Base-by-base conservation (phyloP, 2,797 vertebrate species). In the Gallirallus australis region DNA sequence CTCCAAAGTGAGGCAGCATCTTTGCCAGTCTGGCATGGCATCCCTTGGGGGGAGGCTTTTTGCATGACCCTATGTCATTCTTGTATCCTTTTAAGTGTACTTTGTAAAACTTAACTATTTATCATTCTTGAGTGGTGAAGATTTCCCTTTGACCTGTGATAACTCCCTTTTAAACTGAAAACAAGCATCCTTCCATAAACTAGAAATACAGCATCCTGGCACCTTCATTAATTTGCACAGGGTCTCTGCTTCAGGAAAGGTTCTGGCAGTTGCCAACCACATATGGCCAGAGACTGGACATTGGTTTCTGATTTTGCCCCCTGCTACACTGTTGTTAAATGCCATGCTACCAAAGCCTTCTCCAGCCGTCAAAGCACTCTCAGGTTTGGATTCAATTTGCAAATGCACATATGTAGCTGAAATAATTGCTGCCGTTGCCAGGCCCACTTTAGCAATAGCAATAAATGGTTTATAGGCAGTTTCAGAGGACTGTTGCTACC, bases 11-110 rank as follows among this genome's bases (percentile, higher is more conserved):
- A 60, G 19, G 65, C 40, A 82, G 54, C 15, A 72, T 24, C 24
- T 63, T 63, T 11, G 2, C 8, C 35, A 0, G 0, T 52, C 20
- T 27, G n/a, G 61, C 3, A 7, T 4, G 15, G 30, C 40, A 69
- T 9, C 16, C 31, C 70, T 81, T 81, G 5, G 1, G 42, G 33
- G 47, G 30, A 39, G 8, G 16, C 4, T 72, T n/a, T 86, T 84
- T 90, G 31, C 31, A 37, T 0, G 0, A 64, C 18, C 4, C 31
- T 45, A 1, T 31, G 39, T 1, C 27, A 54, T 52, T 28, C 33
- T 42, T 27, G 10, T 31, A 72, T 28, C 25, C 19, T 66, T 81
- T 72, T 61, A 45, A 63, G 9, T 16, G 11, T 48, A 27, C 11
- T 73, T 71, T 66, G 47, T 70, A 61, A 82, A 85, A 19, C 10